Conservation (phyloP, 2,113 vertebrate genomes). For the Opisthocomus hoazin region DNA sequence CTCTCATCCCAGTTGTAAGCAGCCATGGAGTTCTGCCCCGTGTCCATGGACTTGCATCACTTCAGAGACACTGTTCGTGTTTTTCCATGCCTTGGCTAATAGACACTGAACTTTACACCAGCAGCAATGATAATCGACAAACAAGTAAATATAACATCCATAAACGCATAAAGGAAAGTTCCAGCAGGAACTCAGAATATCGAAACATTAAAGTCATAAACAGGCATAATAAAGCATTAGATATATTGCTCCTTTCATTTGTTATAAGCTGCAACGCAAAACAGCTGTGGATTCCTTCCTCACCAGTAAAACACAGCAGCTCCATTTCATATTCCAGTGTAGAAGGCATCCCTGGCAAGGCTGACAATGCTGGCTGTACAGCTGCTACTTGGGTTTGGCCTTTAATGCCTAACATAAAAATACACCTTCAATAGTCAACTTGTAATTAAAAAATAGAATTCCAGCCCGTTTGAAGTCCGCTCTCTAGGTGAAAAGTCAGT, state of each 20-base stretch:
- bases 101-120: background rate
- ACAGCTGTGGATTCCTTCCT: background rate
- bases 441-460: background rate
- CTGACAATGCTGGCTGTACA: background rate
- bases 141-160: background rate
- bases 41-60: accelerated
- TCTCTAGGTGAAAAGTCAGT: background rate
- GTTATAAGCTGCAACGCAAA: background rate
- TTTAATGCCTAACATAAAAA: background rate
- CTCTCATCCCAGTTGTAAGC: background rate
- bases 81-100: background rate
- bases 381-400: background rate
- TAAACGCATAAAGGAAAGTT: background rate
- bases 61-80: background rate
- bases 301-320: background rate
- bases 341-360: background rate
- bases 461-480: background rate
- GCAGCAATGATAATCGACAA: background rate
- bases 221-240: background rate
- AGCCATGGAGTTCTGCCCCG: background rate
- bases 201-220: background rate
- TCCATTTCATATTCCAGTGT: background rate
- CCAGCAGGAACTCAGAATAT: background rate
- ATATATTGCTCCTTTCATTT: background rate
- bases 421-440: background rate